Evolutionary conservation across 92 coral and sea anemone species (phyloP).

Genomic region (Metridium senile): DNA sequence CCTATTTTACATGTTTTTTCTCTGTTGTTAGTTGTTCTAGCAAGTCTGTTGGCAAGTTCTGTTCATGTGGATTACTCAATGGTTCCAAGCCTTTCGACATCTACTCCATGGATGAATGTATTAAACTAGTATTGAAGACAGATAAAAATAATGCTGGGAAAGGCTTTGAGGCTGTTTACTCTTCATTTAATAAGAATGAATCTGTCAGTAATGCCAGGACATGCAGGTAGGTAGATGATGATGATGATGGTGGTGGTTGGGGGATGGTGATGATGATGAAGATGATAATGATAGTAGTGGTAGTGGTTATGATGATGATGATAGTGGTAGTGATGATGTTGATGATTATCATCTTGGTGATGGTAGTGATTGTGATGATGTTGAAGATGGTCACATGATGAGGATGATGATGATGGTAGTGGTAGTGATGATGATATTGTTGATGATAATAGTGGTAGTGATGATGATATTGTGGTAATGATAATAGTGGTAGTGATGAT

Average conservation of each 20-base stretch:
- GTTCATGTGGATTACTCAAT: constrained; percentile 31
- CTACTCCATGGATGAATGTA: constrained; percentile 43
- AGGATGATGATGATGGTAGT: too few species aligned
- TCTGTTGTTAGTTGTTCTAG: constrained; percentile 2
- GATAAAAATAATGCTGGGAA: constrained; percentile 10
- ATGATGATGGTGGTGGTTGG: not conserved
- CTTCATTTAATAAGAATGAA: not conserved
- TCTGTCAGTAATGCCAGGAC: not conserved
- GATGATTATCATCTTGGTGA: too few species aligned
- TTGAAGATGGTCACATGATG: too few species aligned
- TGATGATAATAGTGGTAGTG: too few species aligned
- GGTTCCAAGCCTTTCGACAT: constrained; percentile 25
- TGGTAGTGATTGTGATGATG: too few species aligned
- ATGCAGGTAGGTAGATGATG: not conserved
- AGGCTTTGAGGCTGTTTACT: constrained; percentile 40
- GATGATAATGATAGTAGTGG: too few species aligned
- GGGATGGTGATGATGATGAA: not conserved
- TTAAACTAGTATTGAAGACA: constrained; percentile 34
- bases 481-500: too few species aligned
- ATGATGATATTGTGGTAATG: too few species aligned
- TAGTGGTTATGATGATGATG: too few species aligned
- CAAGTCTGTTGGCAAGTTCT: constrained; percentile 38
- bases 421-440: too few species aligned
- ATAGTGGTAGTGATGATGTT: too few species aligned
- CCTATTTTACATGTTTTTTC: not conserved